Evolutionary conservation across 1,140 invertebrate genomes (phyloP).

Genomic region (Cyclina sinensis): DNA sequence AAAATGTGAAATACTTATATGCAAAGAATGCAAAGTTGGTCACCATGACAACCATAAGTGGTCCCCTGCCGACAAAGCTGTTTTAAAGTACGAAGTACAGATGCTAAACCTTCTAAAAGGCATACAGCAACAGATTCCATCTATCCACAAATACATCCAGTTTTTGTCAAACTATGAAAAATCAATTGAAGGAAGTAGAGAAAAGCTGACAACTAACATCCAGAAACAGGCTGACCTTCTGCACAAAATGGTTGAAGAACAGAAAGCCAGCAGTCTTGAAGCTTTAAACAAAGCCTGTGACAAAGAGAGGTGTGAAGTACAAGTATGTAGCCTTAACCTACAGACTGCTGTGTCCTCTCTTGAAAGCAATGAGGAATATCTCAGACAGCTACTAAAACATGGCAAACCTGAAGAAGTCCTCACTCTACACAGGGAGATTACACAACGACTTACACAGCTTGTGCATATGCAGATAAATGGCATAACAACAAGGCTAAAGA

Average conservation of each 20-base stretch:
- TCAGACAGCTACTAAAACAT: constrained; percentile 72
- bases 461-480: constrained; percentile 76
- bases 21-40: constrained; percentile 75
- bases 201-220: constrained; percentile 63
- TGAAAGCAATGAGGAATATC: constrained; percentile 72
- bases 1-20: constrained; percentile 78
- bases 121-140: constrained; percentile 73
- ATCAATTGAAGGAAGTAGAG: constrained; percentile 70
- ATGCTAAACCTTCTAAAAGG: constrained; percentile 74
- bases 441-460: constrained; percentile 77
- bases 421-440: constrained; percentile 72
- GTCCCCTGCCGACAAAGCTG: constrained; percentile 67
- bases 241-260: constrained; percentile 80
- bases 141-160: constrained; percentile 72
- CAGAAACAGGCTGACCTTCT: constrained; percentile 77
- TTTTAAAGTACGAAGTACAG: constrained; percentile 70
- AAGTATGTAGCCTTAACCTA: constrained; percentile 70
- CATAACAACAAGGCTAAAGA: constrained; percentile 73
- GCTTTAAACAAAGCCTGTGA: constrained; percentile 68
- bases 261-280: constrained; percentile 69
- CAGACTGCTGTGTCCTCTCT: constrained; percentile 71
- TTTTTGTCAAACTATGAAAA: constrained; percentile 75
- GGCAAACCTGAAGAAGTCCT: constrained; percentile 81
- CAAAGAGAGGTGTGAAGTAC: constrained; percentile 70
- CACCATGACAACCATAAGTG: constrained; percentile 78